Evolutionary conservation across 1,140 invertebrate genomes (phyloP), one percentile per base, ranked within the genome.

Genomic region (Drosophila ficusphila): DNA sequence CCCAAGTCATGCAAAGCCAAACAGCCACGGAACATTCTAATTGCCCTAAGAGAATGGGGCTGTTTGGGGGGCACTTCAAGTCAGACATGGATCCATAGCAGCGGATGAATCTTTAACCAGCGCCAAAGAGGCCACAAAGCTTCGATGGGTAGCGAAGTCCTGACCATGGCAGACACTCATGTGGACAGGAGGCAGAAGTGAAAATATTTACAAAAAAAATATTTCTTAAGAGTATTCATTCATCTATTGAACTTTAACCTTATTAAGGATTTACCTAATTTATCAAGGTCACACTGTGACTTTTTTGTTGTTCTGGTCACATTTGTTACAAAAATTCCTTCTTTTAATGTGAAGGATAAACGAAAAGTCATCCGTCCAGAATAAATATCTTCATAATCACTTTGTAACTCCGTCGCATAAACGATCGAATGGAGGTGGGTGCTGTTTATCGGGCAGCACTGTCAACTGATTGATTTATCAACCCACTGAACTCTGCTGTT

Each of bases 1-100:
- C 27, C 68, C 61, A 76, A 86, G 81, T 85, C 81, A 85, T 85
- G 81, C 81, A 86, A 85, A 81, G 67, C 23, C 72, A 62, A 56
- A 51, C 36, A 47, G 60, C 78, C 44, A 79, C 67, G 65, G 42
- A 48, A 27, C 44, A 23, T 68, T 76, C 70, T 83, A 83, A 83
- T 83, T 83, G 81, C 56, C 49, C 44, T 46, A 64, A 31, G 18
- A 29, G 27, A 14, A 0, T 9, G 46, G 23, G 3, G 11, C 1
- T 6, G 19, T 23, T 0, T 8, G 11, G 36, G 3, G 8, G 27
- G 54, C 62, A 65, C 60, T 67, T 33, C 34, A 51, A 27, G 33
- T 34, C 21, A 52, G 62, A 42, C 27, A 56, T 41, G 25, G 25
- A 42, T 67, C 60, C 62, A 16, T 19, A 36, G 44, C 7, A 14